Conservation (phyloP, 2,113 vertebrate species). For the Felis chaus region DNA sequence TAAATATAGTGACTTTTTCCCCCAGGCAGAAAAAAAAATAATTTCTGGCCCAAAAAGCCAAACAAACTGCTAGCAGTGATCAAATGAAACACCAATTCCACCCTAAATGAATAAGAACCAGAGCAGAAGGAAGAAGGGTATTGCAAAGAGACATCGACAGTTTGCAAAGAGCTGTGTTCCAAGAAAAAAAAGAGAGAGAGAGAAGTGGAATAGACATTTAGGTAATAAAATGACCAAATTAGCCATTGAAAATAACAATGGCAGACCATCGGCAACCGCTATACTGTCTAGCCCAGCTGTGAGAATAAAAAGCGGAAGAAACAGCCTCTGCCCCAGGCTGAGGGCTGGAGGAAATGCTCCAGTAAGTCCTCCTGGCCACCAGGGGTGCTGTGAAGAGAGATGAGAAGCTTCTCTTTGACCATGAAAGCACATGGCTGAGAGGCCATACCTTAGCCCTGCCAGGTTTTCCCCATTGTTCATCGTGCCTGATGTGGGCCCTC, state of each 20-base stretch:
- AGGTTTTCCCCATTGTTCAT: not conserved
- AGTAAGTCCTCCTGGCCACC: not conserved
- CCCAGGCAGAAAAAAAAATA: slow-evolving; percentile 13
- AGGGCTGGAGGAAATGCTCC: not conserved
- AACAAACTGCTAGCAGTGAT: slow-evolving; percentile 35
- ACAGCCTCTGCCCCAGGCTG: not conserved
- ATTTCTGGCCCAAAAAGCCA: slow-evolving; percentile 19
- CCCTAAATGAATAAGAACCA: slow-evolving; percentile 51
- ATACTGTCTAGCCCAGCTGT: not conserved
- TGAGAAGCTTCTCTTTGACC: not conserved
- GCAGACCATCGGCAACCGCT: not conserved
- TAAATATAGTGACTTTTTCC: not conserved
- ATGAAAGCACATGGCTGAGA: not conserved
- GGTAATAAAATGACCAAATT: slow-evolving; percentile 1
- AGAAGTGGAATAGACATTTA: not conserved
- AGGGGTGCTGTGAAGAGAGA: not conserved
- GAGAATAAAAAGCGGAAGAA: not conserved
- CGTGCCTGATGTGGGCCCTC: not conserved
- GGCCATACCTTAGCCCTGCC: not conserved
- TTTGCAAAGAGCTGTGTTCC: not conserved
- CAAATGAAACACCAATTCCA: slow-evolving; percentile 51
- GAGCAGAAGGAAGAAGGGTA: not conserved
- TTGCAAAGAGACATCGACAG: not conserved
- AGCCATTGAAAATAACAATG: not conserved
- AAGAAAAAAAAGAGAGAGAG: not conserved